Percentiles rank a stretch among this genome's conserved stretches.
phyloP scores from a whole-genome alignment of 2,888 invertebrate genomes.

The Thalpophila matura region DNA sequence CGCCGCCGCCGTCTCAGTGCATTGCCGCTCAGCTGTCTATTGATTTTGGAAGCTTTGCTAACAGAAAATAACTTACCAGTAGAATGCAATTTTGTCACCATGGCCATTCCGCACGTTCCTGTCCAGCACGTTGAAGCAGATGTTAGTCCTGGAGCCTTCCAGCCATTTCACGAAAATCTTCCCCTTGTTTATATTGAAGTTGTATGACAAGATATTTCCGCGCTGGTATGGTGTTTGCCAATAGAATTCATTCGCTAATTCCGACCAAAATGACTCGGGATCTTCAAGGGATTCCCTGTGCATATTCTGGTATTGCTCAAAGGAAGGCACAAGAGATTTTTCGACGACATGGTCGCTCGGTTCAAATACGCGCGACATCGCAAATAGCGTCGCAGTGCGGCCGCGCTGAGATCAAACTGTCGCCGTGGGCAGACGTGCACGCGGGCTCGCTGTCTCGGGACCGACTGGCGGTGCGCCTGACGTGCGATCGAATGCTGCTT shows the following conservation, averaged over 20 bases:
- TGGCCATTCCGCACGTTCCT: conserved; percentile 96
- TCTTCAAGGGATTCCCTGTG: conserved; percentile 96
- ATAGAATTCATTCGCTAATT: conserved; percentile 97
- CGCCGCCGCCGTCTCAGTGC: conserved; percentile 83
- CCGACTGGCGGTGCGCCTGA: conserved; percentile 37
- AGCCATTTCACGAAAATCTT: conserved; percentile 98
- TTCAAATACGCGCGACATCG: conserved; percentile 93
- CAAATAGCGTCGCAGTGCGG: conserved; percentile 54
- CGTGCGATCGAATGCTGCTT: conserved; percentile 21
- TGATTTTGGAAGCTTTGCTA: conserved; percentile 71
- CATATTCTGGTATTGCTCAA: conserved; percentile 95
- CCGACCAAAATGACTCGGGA: conserved; percentile 98
- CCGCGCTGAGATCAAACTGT: conserved; percentile 41
- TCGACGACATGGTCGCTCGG: conserved; percentile 92
- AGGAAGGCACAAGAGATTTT: conserved; percentile 90
- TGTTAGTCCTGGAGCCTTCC: conserved; percentile 98
- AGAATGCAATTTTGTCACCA: conserved; percentile 97
- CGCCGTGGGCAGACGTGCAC: conserved; percentile 30
- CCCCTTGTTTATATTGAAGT: conserved; percentile 97
- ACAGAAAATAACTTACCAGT: conserved; percentile 94
- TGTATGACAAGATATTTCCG: conserved; percentile 96
- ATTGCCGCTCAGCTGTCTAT: conserved; percentile 84
- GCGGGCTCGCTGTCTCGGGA: conserved; percentile 40
- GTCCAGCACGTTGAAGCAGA: conserved; percentile 98
- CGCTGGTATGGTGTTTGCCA: conserved; percentile 96